phyloP scores from a whole-genome alignment of 2,888 invertebrate genomes.

The Apotomis betuletana region DNA sequence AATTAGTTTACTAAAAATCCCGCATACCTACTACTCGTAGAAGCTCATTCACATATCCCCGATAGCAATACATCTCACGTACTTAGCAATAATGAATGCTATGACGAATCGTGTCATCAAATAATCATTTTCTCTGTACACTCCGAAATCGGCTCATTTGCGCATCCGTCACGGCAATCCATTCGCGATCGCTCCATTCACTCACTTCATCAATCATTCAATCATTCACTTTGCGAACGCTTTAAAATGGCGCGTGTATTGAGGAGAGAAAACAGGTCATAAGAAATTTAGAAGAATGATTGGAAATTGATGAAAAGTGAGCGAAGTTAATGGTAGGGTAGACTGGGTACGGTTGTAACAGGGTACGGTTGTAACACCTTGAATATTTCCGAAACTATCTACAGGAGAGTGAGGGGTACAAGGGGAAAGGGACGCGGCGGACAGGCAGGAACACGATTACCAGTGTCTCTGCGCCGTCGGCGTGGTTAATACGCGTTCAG shows the following conservation, averaged over 20 bases:
- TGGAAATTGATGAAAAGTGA: not conserved
- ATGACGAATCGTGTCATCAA: conserved; percentile 17
- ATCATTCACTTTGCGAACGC: conserved; percentile 29
- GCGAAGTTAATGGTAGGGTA: too few relatives aligned
- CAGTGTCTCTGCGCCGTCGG: too few relatives aligned
- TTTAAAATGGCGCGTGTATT: conserved; percentile 6
- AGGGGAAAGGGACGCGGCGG: too few relatives aligned
- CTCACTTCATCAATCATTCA: conserved; percentile 34
- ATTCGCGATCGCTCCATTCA: conserved; percentile 17
- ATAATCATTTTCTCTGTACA: conserved; percentile 19
- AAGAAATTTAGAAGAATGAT: conserved; percentile 13
- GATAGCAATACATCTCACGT: conserved; percentile 3
- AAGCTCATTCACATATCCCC: not conserved
- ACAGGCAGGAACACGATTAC: too few relatives aligned
- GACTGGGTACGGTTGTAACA: too few relatives aligned
- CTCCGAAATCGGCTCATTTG: conserved; percentile 26
- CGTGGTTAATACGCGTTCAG: too few relatives aligned
- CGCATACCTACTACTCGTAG: too few relatives aligned
- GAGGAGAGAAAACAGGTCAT: not conserved
- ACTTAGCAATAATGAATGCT: not conserved
- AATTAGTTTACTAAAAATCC: too few relatives aligned
- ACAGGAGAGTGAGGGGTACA: too few relatives aligned
- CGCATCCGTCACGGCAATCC: conserved; percentile 7
- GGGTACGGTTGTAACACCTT: too few relatives aligned
- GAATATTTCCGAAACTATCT: too few relatives aligned